Conservation (phyloP, 2,797 vertebrate species). For the Poliocrania exsul region DNA sequence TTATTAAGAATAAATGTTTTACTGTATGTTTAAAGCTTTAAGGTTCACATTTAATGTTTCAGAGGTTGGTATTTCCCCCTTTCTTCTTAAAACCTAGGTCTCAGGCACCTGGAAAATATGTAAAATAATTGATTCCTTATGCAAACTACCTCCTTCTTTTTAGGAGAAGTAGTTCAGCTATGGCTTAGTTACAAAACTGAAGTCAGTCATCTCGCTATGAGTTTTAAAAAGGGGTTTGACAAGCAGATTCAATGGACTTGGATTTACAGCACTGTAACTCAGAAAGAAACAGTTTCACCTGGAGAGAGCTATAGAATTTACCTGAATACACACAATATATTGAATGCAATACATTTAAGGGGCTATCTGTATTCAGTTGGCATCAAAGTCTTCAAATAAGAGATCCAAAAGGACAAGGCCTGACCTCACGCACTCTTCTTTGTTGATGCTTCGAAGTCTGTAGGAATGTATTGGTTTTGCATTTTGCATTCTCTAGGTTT, state of each 20-base stretch:
- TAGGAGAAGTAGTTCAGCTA: neutral
- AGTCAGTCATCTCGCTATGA: neutral
- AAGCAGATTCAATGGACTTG: neutral
- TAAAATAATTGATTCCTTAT: neutral
- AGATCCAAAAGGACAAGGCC: neutral
- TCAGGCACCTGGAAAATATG: neutral
- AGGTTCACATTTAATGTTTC: neutral
- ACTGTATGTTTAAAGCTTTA: neutral
- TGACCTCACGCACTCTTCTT: neutral
- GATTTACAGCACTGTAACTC: neutral
- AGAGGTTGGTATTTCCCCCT: neutral
- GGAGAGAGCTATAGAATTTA: neutral
- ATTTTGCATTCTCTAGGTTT: neutral
- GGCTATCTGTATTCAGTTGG: neutral
- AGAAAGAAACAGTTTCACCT: neutral
- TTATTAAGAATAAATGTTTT: neutral
- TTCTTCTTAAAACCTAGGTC: neutral
- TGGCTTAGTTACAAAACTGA: neutral
- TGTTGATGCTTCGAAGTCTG: neutral
- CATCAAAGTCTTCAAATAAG: neutral
- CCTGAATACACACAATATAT: neutral
- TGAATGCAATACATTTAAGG: neutral
- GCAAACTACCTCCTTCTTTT: neutral
- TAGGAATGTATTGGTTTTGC: fast-evolving
- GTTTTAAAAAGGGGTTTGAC: neutral